Evolutionary conservation across 2,888 invertebrate species (phyloP).

Genomic region (Polyommatus icarus): DNA sequence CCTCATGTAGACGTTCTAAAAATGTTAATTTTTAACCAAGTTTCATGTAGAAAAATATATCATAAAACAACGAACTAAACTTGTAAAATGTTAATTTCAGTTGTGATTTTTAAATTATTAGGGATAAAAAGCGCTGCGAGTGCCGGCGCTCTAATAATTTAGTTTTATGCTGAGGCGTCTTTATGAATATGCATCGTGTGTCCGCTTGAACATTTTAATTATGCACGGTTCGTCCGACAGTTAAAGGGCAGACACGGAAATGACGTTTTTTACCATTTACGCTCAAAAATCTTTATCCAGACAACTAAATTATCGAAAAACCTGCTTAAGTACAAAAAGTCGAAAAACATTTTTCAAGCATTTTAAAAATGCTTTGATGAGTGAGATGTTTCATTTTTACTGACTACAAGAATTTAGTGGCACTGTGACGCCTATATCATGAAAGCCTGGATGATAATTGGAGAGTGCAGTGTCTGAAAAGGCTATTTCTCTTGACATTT

Average conservation of each 20-base stretch:
- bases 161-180: slow-evolving; percentile 58
- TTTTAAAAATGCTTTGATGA: no score
- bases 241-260: slow-evolving; percentile 50
- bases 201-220: slow-evolving; percentile 68
- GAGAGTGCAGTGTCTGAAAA: no score
- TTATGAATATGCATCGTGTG: slow-evolving; percentile 69
- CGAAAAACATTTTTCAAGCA: no score
- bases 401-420: no score
- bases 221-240: slow-evolving; percentile 59
- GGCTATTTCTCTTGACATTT: no score
- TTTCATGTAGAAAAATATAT: background rate
- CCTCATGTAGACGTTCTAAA: no score
- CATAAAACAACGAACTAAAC: background rate
- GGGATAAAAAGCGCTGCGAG: slow-evolving; percentile 44
- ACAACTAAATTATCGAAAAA: no score
- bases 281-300: background rate
- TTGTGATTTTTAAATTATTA: slow-evolving; percentile 31
- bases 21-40: no score
- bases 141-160: slow-evolving; percentile 51
- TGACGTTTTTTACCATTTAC: background rate
- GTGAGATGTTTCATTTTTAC: no score
- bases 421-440: no score
- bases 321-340: no score
- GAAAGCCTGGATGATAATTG: no score
- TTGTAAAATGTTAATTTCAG: background rate